These are phyloP conservation scores for Metalampra italica DNA, from an alignment of 2,888 invertebrate genomes.

Conservation along the genomic window DNA sequence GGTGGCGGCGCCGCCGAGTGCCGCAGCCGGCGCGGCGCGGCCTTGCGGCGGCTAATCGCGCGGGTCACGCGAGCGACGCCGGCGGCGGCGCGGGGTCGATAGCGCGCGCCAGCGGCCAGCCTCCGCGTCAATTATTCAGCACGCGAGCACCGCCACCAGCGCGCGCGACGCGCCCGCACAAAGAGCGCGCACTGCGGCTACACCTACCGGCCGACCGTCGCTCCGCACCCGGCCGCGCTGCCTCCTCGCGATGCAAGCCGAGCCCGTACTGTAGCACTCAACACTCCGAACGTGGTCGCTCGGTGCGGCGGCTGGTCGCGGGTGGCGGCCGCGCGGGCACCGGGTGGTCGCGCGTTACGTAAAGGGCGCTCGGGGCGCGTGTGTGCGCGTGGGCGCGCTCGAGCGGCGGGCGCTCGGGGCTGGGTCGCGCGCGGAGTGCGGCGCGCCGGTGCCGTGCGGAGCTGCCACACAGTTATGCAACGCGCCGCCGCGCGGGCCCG, in stretches of 20 bases:
- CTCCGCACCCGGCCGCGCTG: slow-evolving; percentile 38
- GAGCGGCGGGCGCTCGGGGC: slow-evolving; percentile 66
- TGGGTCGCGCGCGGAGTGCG: slow-evolving; percentile 76
- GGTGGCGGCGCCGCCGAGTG: slow-evolving; percentile 43
- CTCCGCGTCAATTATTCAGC: slow-evolving; percentile 73
- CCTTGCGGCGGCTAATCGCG: slow-evolving; percentile 65
- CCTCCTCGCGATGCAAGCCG: slow-evolving; percentile 35
- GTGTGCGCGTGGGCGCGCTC: slow-evolving; percentile 65
- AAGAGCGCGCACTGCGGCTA: slow-evolving; percentile 57
- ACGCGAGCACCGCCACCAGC: slow-evolving; percentile 45
- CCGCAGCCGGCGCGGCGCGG: slow-evolving; percentile 74
- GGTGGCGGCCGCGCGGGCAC: slow-evolving; percentile 42
- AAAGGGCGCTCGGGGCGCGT: slow-evolving; percentile 68
- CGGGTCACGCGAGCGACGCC: slow-evolving; percentile 58
- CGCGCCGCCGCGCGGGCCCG: slow-evolving; percentile 63
- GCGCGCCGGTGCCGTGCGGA: slow-evolving; percentile 55
- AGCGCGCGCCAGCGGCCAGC: slow-evolving; percentile 66
- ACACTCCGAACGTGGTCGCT: slow-evolving; percentile 50
- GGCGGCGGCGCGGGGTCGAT: slow-evolving; percentile 69
- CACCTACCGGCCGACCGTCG: slow-evolving; percentile 62
- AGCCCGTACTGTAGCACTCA: slow-evolving; percentile 48
- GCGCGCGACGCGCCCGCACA: slow-evolving; percentile 36
- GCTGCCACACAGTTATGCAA: slow-evolving; percentile 69
- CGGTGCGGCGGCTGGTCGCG: slow-evolving; percentile 23
- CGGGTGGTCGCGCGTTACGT: slow-evolving; percentile 72